Evolutionary conservation across 2,797 vertebrate species (phyloP), one percentile per base, ranked within the genome.

Genomic region (Semotilus atromaculatus): DNA sequence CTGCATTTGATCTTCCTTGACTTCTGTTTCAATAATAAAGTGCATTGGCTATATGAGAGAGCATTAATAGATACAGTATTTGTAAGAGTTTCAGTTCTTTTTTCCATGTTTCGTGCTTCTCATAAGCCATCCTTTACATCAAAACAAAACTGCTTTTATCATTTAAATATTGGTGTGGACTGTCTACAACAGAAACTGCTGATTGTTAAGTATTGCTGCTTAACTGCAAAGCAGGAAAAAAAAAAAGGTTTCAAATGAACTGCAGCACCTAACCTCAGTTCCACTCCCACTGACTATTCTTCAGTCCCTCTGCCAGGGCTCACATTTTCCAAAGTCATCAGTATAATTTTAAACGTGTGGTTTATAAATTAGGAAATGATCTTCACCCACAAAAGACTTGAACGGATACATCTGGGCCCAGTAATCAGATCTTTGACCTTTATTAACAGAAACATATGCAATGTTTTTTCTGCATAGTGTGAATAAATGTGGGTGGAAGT

Each of bases 291-390:
- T 34, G 7, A 9, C 19, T 31, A 34, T 58, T 58, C 29, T 71
- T 23, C 45, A 18, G n/a, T 68, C 38, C 16, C 36, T 36, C 55
- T 26, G 19, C 51, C 21, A 43, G 55, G 21, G 7, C 21, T 80
- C 29, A 81, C 4, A 68, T 26, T 84, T 87, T 87, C 79, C 72
- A 18, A 21, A 82, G 58, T 80, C 58, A 84, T 70, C 34, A 23
- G 51, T 84, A 48, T 87, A 16, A 45, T 45, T 64, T 60, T 0
- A 48, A 21, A 68, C 1, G 29, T n/a, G 48, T 51, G 51, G 43
- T 77, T 43, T 29, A 81, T 66, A 75, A 23, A 77, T 60, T 40
- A 45, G 40, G 38, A 80, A 71, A 81, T 81, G 23, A 81, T 53
- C 34, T 74, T 34, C 70, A 73, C 51, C 62, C 48, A 67, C 62